phyloP scores from a whole-genome alignment of 2,113 vertebrate genomes.

The Thinocorus orbignyianus region DNA sequence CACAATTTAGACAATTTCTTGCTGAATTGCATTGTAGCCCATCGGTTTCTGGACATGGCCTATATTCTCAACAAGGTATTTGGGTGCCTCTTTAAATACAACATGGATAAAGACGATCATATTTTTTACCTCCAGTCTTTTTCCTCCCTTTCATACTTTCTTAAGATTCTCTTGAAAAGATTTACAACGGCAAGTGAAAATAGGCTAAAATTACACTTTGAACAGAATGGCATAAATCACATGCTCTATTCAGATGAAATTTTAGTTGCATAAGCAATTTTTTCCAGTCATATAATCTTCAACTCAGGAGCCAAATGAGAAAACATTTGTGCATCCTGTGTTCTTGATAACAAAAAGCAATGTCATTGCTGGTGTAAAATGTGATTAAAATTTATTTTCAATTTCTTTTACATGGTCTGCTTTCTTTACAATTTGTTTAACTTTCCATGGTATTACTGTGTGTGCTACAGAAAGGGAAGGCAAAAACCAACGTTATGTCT shows the following conservation, averaged over 20 bases:
- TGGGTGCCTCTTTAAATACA: neutral
- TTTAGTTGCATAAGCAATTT: slow-evolving; percentile 25
- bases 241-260: neutral
- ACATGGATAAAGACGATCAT: neutral
- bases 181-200: slow-evolving; percentile 35
- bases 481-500: neutral
- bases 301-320: neutral
- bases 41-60: neutral
- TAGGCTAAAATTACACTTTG: slow-evolving; percentile 18
- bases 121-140: neutral
- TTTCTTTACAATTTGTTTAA: neutral
- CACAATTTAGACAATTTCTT: neutral
- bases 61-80: neutral
- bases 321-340: neutral
- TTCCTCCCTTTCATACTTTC: neutral
- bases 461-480: neutral
- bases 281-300: neutral
- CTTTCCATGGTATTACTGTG: neutral
- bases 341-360: neutral
- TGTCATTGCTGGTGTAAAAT: neutral
- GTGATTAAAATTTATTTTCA: neutral
- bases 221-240: slow-evolving; percentile 27
- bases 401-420: neutral
- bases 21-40: neutral
- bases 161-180: neutral